Evolutionary conservation across 2,888 invertebrate genomes (phyloP).

Genomic region (Apamea monoglypha): DNA sequence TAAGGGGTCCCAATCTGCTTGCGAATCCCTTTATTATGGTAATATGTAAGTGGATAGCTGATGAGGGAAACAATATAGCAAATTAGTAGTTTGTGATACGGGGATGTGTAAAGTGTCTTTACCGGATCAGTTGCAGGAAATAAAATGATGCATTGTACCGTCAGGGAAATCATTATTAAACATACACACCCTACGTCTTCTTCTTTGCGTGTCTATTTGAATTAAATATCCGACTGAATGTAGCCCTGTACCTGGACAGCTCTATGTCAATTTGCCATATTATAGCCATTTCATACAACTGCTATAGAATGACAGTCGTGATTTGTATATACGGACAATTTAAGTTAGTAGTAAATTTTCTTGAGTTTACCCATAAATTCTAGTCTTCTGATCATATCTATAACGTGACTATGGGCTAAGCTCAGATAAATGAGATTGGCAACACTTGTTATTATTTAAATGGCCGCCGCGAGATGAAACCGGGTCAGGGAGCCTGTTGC

Average conservation of each 20-base stretch:
- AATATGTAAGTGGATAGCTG: constrained; percentile 6
- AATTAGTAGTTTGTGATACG: neutral
- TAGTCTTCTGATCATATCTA: constrained; percentile 2
- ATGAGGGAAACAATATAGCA: neutral
- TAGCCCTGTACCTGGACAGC: neutral
- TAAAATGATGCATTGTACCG: neutral
- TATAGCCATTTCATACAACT: neutral
- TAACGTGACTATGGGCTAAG: constrained; percentile 26
- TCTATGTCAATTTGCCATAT: too few species aligned
- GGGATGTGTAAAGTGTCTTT: neutral
- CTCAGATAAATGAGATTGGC: constrained; percentile 45
- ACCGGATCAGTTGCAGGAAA: neutral
- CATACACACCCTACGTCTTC: neutral
- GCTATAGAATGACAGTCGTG: neutral
- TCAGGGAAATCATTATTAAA: too few species aligned
- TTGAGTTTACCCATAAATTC: neutral
- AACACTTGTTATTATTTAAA: constrained; percentile 57
- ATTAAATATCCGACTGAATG: too few species aligned
- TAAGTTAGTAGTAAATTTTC: too few species aligned
- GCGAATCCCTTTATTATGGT: constrained; percentile 34
- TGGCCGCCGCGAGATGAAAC: constrained; percentile 19
- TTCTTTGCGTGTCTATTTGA: neutral
- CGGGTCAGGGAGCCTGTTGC: constrained; percentile 12
- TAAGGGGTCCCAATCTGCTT: neutral
- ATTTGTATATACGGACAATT: neutral